phyloP scores from a whole-genome alignment of 2,797 vertebrate species.

The Lates japonicus region DNA sequence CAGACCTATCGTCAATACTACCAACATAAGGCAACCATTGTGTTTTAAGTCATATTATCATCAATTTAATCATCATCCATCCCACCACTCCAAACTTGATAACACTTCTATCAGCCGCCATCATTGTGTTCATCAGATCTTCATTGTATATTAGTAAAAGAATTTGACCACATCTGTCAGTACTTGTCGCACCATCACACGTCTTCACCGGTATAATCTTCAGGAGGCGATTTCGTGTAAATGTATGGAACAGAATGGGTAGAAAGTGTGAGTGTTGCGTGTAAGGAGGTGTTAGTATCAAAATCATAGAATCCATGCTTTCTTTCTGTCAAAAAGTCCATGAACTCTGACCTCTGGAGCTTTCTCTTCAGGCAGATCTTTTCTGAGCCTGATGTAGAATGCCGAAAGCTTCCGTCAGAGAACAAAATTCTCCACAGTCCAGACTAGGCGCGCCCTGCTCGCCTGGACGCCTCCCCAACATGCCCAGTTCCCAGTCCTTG shows the following conservation, averaged over 20 bases:
- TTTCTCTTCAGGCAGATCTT: slow-evolving; percentile 23
- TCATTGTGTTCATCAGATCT: too few relatives aligned
- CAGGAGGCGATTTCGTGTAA: slow-evolving; percentile 39
- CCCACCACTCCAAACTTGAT: too few relatives aligned
- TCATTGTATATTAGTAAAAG: too few relatives aligned
- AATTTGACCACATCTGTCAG: too few relatives aligned
- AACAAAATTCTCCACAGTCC: slow-evolving; percentile 63
- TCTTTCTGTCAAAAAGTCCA: slow-evolving; percentile 57
- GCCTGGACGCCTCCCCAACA: slow-evolving; percentile 30
- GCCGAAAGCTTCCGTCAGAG: slow-evolving; percentile 20
- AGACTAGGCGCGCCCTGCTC: neutral
- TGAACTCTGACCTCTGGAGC: slow-evolving; percentile 36
- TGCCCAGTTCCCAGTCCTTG: slow-evolving; percentile 64
- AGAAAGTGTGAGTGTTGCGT: slow-evolving; percentile 65
- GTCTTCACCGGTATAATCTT: slow-evolving; percentile 46
- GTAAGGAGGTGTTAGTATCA: slow-evolving; percentile 34
- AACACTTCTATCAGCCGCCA: too few relatives aligned
- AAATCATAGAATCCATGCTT: slow-evolving; percentile 40
- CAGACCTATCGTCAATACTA: too few relatives aligned
- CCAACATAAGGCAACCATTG: too few relatives aligned
- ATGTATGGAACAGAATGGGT: slow-evolving; percentile 61
- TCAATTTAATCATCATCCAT: too few relatives aligned
- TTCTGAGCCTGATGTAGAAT: slow-evolving; percentile 15
- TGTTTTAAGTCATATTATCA: too few relatives aligned
- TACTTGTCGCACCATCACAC: neutral